Base-by-base conservation (phyloP, 2,888 invertebrate genomes). In the Machimus atricapillus region DNA sequence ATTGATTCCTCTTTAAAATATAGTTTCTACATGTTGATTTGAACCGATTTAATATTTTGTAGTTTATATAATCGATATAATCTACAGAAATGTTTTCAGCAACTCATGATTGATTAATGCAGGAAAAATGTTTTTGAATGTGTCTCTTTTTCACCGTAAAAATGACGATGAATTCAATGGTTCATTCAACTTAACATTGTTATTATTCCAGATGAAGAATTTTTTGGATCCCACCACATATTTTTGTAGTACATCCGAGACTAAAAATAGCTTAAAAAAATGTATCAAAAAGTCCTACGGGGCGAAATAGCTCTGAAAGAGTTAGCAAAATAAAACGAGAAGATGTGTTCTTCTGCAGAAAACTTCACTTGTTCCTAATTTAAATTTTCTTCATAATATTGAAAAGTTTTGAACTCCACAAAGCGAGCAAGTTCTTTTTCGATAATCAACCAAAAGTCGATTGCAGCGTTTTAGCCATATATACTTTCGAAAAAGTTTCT, bases 331-430 rank as follows among this genome's bases (percentile, higher is more conserved):
- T 19, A 56, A 56, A 66, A 23, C 52, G 7, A 23, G 23, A 14
- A 12, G 12, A 23, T 23, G 66, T 66, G 19, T 66, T 66, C 27
- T 8, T 6, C 23, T 1, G 27, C n/a, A 23, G 52, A 0, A 79
- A 79, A 79, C 31, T 79, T 79, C 27, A 23, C 52, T 40, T 40
- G 78, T n/a, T 78, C n/a, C 16, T 27, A 79, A 79, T 46, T 79
- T 46, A 27, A 79, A 52, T 46, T 79, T 79, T 46, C 52, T 79
- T 19, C n/a, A 43, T 79, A 79, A 31, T 79, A 79, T 79, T 79
- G 79, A 31, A 46, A 79, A 27, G 27, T 79, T 79, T 23, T 12
- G 2, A 79, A 52, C 52, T 79, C 14, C 52, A 31, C 6, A 78
- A 46, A 79, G 52, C 46, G n/a, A 52, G 8, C 46, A 79, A 27